Base-by-base conservation (phyloP, 2,113 vertebrate genomes). In the Recurvirostra avosetta region DNA sequence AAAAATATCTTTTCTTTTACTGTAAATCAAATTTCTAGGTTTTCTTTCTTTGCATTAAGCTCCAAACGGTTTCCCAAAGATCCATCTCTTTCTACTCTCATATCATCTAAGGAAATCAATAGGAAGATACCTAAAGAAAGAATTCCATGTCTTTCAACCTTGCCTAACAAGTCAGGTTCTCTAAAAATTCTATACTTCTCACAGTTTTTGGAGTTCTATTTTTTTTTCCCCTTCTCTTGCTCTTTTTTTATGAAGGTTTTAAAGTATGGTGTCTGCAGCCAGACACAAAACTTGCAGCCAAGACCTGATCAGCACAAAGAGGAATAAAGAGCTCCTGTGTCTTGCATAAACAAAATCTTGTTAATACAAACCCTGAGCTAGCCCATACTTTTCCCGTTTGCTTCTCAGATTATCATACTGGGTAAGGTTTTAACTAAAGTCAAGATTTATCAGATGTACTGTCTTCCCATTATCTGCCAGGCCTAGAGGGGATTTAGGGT, bases 181-280 rank as follows among this genome's bases (percentile, higher is more conserved):
- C n/a, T 49, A 50, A 59, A 71, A 74, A n/a, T 53, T 84, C 11
- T 16, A 36, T 0, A 10, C 13, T 72, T 47, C 12, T 65, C 20
- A 50, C 7, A 66, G 15, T 7, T 86, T 50, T 30, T 34, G 18
- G 40, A 66, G 63, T 41, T 25, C 36, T 40, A 15, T 43, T 27
- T 30, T 8, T 19, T 30, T 3, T 6, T 14, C 3, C 4, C 0
- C 16, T 40, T 15, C 6, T 8, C 6, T 30, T 11, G 30, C 11
- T 38, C 32, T 41, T 75, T 45, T 19, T 22, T 40, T 74, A 50
- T 29, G 15, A 56, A 82, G 26, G 12, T 79, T 36, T 65, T 15
- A 2, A 45, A 52, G 32, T 16, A 38, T 5, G 14, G 41, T 36
- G 40, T 29, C 50, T 70, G 36, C 61, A 92, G 43, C 11, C 53